These are phyloP conservation scores for Enteromius thamalakanensis DNA, from an alignment of 2,797 vertebrate genomes.

Conservation along the genomic window DNA sequence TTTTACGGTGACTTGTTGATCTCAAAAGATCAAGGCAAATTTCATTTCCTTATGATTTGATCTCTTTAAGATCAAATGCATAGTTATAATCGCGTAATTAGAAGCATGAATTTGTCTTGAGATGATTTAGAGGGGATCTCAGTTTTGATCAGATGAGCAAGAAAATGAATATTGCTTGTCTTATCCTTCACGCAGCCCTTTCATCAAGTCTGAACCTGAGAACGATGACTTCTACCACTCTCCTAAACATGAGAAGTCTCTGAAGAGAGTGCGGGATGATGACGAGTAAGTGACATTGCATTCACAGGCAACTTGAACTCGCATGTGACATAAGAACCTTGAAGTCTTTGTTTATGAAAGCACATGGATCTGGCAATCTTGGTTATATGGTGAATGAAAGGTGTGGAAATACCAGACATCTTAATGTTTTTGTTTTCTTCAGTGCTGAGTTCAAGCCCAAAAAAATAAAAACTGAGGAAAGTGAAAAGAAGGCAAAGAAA, in stretches of 20 bases:
- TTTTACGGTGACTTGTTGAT: constrained; percentile 3
- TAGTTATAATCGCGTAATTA: constrained; percentile 20
- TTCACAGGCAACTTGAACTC: background rate
- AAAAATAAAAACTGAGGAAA: constrained; percentile 96
- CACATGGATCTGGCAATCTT: background rate
- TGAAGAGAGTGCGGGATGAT: constrained; percentile 91
- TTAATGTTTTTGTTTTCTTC: constrained; percentile 55
- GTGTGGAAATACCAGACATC: background rate
- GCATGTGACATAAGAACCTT: background rate
- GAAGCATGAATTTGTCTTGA: constrained; percentile 27
- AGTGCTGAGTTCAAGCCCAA: constrained; percentile 90
- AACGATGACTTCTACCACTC: constrained; percentile 83
- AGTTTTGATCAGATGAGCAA: background rate
- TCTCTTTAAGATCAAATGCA: background rate
- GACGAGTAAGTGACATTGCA: constrained; percentile 84
- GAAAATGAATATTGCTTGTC: background rate
- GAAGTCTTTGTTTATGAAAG: background rate
- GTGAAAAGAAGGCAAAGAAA: constrained; percentile 91
- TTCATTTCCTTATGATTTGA: background rate
- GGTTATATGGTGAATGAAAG: background rate
- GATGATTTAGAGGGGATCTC: constrained; percentile 6
- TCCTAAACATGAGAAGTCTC: constrained; percentile 84
- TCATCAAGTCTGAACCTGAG: constrained; percentile 91
- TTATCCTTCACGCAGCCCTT: constrained; percentile 72
- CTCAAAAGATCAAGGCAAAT: constrained; percentile 6